phyloP scores from a whole-genome alignment of 1,140 invertebrate genomes.

The Pseudomyrmex flavicornis region DNA sequence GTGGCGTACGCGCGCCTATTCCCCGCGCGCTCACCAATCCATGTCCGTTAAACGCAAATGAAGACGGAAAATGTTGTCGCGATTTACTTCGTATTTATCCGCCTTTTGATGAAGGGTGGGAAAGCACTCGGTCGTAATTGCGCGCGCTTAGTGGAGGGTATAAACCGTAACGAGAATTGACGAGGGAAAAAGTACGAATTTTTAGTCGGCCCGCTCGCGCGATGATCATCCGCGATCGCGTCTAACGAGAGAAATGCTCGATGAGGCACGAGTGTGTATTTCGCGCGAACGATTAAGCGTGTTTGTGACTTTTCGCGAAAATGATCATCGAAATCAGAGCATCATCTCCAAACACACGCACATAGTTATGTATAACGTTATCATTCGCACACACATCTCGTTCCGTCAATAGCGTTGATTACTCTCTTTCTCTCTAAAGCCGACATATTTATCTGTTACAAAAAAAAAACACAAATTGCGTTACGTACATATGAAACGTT shows the following conservation, averaged over 20 bases:
- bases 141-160: conserved; percentile 24
- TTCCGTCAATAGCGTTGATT: neutral
- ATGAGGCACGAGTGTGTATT: conserved; percentile 9
- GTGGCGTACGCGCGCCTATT: no score
- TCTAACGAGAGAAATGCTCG: neutral
- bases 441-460: neutral
- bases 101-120: conserved; percentile 8
- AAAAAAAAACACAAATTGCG: no score
- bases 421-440: neutral
- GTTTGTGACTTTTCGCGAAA: neutral
- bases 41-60: conserved; percentile 4
- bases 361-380: no score
- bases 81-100: conserved; percentile 39
- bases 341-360: no score
- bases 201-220: conserved; percentile 9
- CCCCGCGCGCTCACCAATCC: neutral
- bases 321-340: neutral
- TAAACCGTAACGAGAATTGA: conserved; percentile 50
- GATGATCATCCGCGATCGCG: neutral
- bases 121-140: conserved; percentile 35
- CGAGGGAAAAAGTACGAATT: conserved; percentile 22
- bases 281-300: neutral
- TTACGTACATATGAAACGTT: no score
- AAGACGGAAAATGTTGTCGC: conserved; percentile 30
- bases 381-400: no score